Evolutionary conservation across 2,888 invertebrate genomes (phyloP), one percentile per base, ranked within the genome.

Genomic region (Sesia bembeciformis): DNA sequence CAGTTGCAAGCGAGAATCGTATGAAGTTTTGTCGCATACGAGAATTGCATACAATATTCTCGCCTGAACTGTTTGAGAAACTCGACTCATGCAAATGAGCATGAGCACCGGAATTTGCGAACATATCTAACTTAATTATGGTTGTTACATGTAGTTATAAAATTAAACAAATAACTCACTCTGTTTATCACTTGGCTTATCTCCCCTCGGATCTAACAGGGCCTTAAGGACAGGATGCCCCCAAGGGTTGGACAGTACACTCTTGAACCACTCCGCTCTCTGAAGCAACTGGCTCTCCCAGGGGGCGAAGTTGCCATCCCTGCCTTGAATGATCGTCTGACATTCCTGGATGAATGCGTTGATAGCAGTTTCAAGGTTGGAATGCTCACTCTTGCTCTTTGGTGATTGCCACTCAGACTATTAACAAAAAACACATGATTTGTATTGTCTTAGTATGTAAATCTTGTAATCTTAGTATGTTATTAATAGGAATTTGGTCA

Each of bases 211-310:
- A 66, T 91, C 85, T 60, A 92, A 82, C 54, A 93, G 75, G 40
- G 84, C 77, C 69, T 89, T 85, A 50, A 93, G 85, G 55, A 91
- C 87, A 40, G 90, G 88, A 65, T 89, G 88, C 3, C 90, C 91
- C 88, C 91, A 91, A 46, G 91, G 89, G 61, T 90, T 88, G 52
- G 76, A 74, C 59, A 91, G 78, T 55, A 86, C 79, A 51, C 71
- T 73, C 66, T 84, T 87, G 70, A 91, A 91, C 92, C 92, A 92
- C 68, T 88, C 81, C 55, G 90, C 92, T 57, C 91, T 83, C 63
- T 88, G 84, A 67, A 90, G 82, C 65, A 92, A 74, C 72, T 75
- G 74, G 1, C 38, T 52, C 72, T 82, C 82, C 86, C 84, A 87
- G 0, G 58, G 58, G 2, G 66, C 73, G 2, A 57, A 58, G 52